Evolutionary conservation across 2,888 invertebrate species (phyloP).

Genomic region (Cordilura impudica): DNA sequence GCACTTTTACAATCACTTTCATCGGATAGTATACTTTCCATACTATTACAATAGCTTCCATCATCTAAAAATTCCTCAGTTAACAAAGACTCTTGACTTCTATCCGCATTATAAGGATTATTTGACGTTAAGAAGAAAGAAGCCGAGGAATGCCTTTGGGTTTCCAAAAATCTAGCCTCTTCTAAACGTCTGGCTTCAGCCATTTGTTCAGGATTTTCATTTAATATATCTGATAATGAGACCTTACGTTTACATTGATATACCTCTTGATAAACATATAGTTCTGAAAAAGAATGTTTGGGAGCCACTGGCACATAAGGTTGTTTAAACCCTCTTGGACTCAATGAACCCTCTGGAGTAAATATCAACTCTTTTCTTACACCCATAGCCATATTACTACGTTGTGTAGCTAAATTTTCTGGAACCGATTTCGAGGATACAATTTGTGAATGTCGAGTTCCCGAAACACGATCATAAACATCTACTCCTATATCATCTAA

Average conservation of each 20-base stretch:
- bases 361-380: slow-evolving; percentile 58
- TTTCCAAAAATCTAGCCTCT: slow-evolving; percentile 79
- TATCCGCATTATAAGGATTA: slow-evolving; percentile 78
- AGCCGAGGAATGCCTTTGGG: slow-evolving; percentile 84
- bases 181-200: slow-evolving; percentile 69
- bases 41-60: slow-evolving; percentile 85
- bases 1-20: slow-evolving; percentile 89
- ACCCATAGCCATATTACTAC: slow-evolving; percentile 40
- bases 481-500: slow-evolving; percentile 76
- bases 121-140: slow-evolving; percentile 87
- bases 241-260: slow-evolving; percentile 80
- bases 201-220: slow-evolving; percentile 77
- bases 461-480: slow-evolving; percentile 57
- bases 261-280: slow-evolving; percentile 83
- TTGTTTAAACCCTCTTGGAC: slow-evolving; percentile 79
- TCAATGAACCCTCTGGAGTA: slow-evolving; percentile 53
- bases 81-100: slow-evolving; percentile 87
- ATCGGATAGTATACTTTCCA: slow-evolving; percentile 89
- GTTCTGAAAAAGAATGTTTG: slow-evolving; percentile 86
- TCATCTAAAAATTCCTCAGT: slow-evolving; percentile 83
- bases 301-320: slow-evolving; percentile 78
- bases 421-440: slow-evolving; percentile 74
- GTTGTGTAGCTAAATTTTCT: slow-evolving; percentile 65
- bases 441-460: slow-evolving; percentile 62
- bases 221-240: slow-evolving; percentile 80